phyloP scores from a whole-genome alignment of 1,140 invertebrate species.

The Drosophila triauraria region DNA sequence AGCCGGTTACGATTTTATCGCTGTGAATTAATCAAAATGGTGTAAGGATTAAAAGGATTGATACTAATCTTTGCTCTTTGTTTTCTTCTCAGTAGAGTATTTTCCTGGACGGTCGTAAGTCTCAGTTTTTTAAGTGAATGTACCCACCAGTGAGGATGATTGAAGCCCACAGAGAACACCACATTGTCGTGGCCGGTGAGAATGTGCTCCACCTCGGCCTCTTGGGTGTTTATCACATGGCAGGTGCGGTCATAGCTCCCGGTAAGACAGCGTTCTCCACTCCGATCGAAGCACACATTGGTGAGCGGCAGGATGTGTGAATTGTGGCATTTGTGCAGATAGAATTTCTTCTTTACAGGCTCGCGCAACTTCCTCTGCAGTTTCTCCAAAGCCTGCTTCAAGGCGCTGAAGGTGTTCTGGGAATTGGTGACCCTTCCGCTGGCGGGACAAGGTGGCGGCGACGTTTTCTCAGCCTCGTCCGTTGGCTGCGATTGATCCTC shows the following conservation, averaged over 20 bases:
- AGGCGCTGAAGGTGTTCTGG: constrained; percentile 61
- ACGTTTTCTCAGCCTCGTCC: background rate
- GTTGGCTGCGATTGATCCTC: constrained; percentile 2
- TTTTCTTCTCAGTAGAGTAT: too few species aligned
- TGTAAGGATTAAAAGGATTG: background rate
- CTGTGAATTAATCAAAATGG: constrained; percentile 85
- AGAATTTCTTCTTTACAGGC: constrained; percentile 87
- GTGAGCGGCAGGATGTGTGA: constrained; percentile 92
- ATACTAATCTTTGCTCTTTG: too few species aligned
- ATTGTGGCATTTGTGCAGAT: constrained; percentile 89
- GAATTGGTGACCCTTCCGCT: constrained; percentile 39
- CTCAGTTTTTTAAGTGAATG: too few species aligned
- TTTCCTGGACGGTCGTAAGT: too few species aligned
- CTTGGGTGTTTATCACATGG: constrained; percentile 92
- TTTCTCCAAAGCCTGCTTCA: constrained; percentile 86
- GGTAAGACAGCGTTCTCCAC: constrained; percentile 90
- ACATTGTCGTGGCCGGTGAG: constrained; percentile 92
- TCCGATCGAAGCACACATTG: constrained; percentile 91
- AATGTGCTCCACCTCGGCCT: constrained; percentile 89
- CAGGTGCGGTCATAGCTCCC: constrained; percentile 95
- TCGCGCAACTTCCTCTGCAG: constrained; percentile 86
- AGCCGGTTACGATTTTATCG: constrained; percentile 91
- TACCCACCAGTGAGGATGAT: constrained; percentile 90
- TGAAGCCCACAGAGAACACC: constrained; percentile 92
- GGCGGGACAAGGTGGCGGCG: constrained; percentile 9